Percentiles rank a stretch among this genome's conserved stretches.
Evolutionary conservation across 2,113 vertebrate species (phyloP).

Genomic region (Petrocephalus microphthalmus): DNA sequence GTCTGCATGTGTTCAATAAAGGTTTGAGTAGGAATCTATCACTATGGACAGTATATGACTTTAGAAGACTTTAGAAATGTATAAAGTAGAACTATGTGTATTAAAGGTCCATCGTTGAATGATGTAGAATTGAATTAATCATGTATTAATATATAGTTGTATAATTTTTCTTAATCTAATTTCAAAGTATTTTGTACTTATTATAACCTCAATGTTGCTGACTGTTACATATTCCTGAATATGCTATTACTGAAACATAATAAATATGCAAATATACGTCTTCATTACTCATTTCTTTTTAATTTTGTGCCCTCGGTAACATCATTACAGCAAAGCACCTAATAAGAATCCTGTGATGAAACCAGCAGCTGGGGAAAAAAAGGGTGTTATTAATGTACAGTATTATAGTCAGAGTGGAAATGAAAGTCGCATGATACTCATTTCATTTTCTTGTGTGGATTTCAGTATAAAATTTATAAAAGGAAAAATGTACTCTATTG

Average conservation of each 20-base stretch:
- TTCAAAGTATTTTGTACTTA: neutral
- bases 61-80: neutral
- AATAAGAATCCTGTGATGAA: neutral
- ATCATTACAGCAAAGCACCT: neutral
- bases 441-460: neutral
- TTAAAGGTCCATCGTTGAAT: neutral
- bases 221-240: neutral
- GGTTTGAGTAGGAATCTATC: neutral
- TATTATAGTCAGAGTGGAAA: neutral
- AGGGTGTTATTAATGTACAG: neutral
- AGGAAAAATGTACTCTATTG: neutral
- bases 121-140: neutral
- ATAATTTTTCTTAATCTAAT: neutral
- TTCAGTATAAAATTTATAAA: neutral
- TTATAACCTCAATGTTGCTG: neutral
- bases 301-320: neutral
- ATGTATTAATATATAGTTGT: neutral
- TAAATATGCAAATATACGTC: conserved; percentile 1
- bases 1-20: neutral
- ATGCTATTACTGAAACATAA: neutral
- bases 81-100: neutral
- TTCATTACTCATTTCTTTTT: neutral
- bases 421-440: neutral
- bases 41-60: neutral
- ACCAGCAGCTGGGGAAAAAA: neutral